Evolutionary conservation across 2,888 invertebrate species (phyloP), one percentile per base, ranked within the genome.

Genomic region (Harmothoe impar): DNA sequence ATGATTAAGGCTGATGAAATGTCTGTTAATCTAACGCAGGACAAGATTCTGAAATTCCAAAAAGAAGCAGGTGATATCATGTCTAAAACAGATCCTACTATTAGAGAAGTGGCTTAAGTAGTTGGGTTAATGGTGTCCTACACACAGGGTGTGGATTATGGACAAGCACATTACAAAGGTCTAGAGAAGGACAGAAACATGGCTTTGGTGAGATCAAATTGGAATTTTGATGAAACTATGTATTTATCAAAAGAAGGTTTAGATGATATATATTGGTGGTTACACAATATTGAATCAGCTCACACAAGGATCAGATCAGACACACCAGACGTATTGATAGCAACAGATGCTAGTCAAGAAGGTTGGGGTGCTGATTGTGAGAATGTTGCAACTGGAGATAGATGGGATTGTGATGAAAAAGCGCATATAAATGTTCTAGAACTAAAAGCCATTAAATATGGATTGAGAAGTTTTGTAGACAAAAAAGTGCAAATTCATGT

Each of bases 351-450:
- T n/a, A n/a, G n/a, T n/a, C n/a, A n/a, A n/a, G n/a, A n/a, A n/a
- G n/a, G n/a, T n/a, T n/a, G 84, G 84, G 84, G 84, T 23, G 35
- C 25, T 12, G n/a, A 23, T 15, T 23, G 33, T 31, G 15, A 84
- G 12, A n/a, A n/a, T 15, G 43, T 35, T 7, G 7, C 23, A 15
- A 35, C 10, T 31, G 84, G 43, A 20, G 31, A n/a, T 12, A 10
- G 84, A 12, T 84, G 25, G 23, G n/a, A 7, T 20, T 15, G 10
- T 15, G 17, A 52, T 17, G 25, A 15, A 15, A 25, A 25, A 15
- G 43, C 7, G 10, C 84, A 84, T 31, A 84, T 84, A 29, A 84
- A 84, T 84, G 33, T 84, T n/a, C 31, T 84, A 20, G 84, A 84
- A 43, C 33, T 84, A 29, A n/a, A n/a, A n/a, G n/a, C n/a, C n/a